A percentile compares a stretch with the other conserved stretches of the same genome.
Conservation (phyloP, 1,140 invertebrate genomes). For the Psix sp. region DNA sequence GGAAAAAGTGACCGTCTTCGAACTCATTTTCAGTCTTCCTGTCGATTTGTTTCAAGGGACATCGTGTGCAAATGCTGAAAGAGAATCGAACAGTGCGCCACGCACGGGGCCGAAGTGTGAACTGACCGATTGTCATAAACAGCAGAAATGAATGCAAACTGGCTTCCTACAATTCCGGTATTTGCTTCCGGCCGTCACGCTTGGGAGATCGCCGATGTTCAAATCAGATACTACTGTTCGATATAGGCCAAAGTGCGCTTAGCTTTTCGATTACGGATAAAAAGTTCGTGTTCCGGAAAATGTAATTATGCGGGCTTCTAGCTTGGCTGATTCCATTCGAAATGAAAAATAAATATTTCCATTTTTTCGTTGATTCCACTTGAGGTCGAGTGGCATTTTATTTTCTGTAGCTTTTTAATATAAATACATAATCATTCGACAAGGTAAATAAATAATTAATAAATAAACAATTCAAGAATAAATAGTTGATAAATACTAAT, state of each 20-base stretch:
- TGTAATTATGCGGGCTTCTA: too few relatives aligned
- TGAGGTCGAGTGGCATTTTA: too few relatives aligned
- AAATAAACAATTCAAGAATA: too few relatives aligned
- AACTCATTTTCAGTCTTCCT: constrained; percentile 2
- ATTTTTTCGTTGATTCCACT: too few relatives aligned
- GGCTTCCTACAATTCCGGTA: constrained; percentile 66
- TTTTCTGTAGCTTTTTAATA: too few relatives aligned
- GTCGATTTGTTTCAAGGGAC: background rate
- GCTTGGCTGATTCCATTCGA: too few relatives aligned
- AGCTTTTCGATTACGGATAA: constrained; percentile 29
- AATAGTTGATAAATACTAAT: too few relatives aligned
- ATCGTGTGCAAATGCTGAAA: constrained; percentile 16
- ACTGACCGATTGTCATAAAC: constrained; percentile 65
- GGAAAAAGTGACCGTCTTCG: constrained; percentile 12
- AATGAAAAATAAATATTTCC: too few relatives aligned
- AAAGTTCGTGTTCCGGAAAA: too few relatives aligned
- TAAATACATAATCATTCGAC: too few relatives aligned
- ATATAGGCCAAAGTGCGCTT: constrained; percentile 53
- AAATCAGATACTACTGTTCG: constrained; percentile 61
- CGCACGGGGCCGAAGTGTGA: constrained; percentile 58
- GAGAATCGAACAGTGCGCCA: constrained; percentile 7
- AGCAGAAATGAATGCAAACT: constrained; percentile 54
- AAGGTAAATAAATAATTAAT: too few relatives aligned
- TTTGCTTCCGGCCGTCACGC: constrained; percentile 69
- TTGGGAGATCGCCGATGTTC: constrained; percentile 46